Evolutionary conservation across 2,797 vertebrate species (phyloP), one percentile per base, ranked within the genome.

Genomic region (Parauchenoglanis punctatus): DNA sequence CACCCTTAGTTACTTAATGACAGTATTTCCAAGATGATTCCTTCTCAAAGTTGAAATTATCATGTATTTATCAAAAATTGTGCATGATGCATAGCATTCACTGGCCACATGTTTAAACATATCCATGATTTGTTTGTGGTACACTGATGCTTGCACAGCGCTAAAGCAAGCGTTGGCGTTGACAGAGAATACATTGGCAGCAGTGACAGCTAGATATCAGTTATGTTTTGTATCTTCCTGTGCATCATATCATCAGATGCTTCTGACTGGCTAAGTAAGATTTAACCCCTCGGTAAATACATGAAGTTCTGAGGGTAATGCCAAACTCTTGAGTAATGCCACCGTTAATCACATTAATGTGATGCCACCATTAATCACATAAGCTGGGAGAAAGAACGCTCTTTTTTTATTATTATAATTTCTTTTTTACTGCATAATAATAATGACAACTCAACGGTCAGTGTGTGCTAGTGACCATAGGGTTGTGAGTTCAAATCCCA

Each of bases 161-260:
- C 31, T 65, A 82, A 86, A 49, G 68, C 17, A 7, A 88, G 54
- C 35, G 35, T 86, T 80, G 73, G 78, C 61, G 56, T 67, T 86
- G 54, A 81, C 88, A 86, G 73, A 82, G 70, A 87, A 87, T 80
- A 78, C 84, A 90, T 88, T 89, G 87, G 58, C 23, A 15, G 49
- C 40, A 46, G 56, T 70, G 80, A 44, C 82, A 88, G 87, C 75
- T 89, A 81, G 46, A 78, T 83, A 85, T 86, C 89, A 75, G 83
- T 81, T 80, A 78, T 87, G 88, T 63, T 87, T 65, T 89, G 28
- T 15, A 28, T 56, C n/a, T n/a, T 52, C 80, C 46, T 46, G 2
- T 81, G 25, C 23, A n/a, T 61, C 25, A 40, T 81, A 23, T 12
- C 18, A 58, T 80, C 56, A 81, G 7, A 25, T 81, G 2, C 8